Evolutionary conservation across 2,888 invertebrate genomes (phyloP).

Genomic region (Machimus rusticus): DNA sequence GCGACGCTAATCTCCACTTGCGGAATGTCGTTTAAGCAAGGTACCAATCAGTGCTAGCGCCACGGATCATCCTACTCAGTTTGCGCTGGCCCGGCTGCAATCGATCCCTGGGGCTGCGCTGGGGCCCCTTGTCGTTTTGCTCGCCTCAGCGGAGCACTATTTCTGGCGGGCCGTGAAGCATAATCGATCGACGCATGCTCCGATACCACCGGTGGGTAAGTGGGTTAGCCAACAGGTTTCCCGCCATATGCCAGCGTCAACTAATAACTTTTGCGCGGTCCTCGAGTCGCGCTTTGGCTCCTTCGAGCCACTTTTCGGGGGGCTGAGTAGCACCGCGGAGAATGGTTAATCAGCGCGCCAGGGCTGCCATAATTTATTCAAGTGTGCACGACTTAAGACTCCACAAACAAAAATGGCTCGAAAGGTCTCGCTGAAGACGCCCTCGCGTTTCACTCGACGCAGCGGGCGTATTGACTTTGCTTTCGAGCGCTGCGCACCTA

Average conservation of each 20-base stretch:
- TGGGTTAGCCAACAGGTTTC: slow-evolving; percentile 46
- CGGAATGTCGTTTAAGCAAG: slow-evolving; percentile 44
- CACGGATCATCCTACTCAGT: slow-evolving; percentile 47
- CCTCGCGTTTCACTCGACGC: slow-evolving; percentile 11
- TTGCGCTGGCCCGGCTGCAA: slow-evolving; percentile 21
- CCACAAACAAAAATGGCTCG: slow-evolving; percentile 16
- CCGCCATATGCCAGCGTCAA: slow-evolving; percentile 32
- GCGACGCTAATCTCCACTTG: slow-evolving; percentile 26
- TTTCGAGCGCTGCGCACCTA: slow-evolving; percentile 7
- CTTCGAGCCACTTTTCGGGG: slow-evolving; percentile 13
- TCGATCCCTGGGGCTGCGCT: not conserved
- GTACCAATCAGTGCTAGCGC: slow-evolving; percentile 46
- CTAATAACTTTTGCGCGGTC: slow-evolving; percentile 35
- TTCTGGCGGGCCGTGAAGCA: slow-evolving; percentile 34
- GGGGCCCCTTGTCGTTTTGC: not conserved
- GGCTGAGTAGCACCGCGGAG: not conserved
- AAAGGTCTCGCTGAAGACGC: slow-evolving; percentile 37
- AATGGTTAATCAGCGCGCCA: slow-evolving; percentile 21
- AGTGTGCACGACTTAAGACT: slow-evolving; percentile 21
- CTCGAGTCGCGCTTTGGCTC: not conserved
- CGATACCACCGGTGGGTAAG: slow-evolving; percentile 36
- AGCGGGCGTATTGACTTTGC: slow-evolving; percentile 15
- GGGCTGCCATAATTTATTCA: slow-evolving; percentile 31
- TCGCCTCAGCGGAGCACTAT: not conserved
- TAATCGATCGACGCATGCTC: slow-evolving; percentile 44